Evolutionary conservation across 2,113 vertebrate genomes (phyloP), one percentile per base, ranked within the genome.

Genomic region (Cyanistes caeruleus): DNA sequence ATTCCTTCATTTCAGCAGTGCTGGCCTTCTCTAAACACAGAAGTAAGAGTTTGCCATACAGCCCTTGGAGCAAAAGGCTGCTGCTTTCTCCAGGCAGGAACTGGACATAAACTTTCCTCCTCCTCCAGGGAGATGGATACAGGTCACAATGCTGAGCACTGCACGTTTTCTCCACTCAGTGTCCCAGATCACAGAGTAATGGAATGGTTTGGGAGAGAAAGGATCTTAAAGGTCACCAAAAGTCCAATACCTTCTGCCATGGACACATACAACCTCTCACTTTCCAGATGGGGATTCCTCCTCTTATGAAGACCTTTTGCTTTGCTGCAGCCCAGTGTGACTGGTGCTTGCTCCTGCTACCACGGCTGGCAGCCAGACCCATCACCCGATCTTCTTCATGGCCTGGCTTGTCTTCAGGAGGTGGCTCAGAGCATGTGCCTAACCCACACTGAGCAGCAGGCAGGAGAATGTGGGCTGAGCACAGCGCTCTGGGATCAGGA

Each of bases 401-500:
- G 37, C 39, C 60, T 2, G 5, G 8, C 18, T 48, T n/a, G 15
- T 10, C 41, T 13, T 55, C 65, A 78, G 82, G 69, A 84, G 27
- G 37, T 56, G 37, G 51, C 74, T 65, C 43, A 37, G 69, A 59
- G 27, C 46, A 15, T 0, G 31, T 9, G 35, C 17, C 31, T 15
- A 55, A 41, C 0, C 0, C 53, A 46, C 0, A 0, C 3, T 39
- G 39, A 63, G 59, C 2, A 3, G 15, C 33, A 23, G 84, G 69
- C 2, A 2, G 68, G 30, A 55, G 30, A 64, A 8, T 9, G 13
- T 0, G 30, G 44, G 69, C 31, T 41, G 39, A 28, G 63, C 82
- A 22, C 19, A n/a, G 25, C 2, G 3, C 52, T 58, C 60, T n/a
- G 24, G 33, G 58, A 31, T 14, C 11, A 12, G 39, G 18, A 63